These are phyloP conservation scores for Melinaea menophilus DNA, from an alignment of 2,888 invertebrate genomes.

Conservation along the genomic window DNA sequence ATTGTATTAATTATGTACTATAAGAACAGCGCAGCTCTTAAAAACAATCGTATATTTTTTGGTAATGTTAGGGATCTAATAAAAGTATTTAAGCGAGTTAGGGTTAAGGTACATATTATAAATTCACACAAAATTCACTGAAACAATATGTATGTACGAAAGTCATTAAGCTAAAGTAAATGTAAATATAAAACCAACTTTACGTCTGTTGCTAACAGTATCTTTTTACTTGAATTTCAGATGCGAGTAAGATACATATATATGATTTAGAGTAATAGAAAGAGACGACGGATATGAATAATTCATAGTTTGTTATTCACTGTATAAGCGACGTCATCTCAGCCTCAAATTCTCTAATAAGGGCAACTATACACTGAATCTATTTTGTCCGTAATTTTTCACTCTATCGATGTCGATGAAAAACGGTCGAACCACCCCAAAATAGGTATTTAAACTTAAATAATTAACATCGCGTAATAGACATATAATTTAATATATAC, in stretches of 20 bases:
- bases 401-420: background rate
- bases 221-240: slow-evolving; percentile 15
- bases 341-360: slow-evolving; percentile 24
- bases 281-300: slow-evolving; percentile 42
- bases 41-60: no score
- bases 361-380: slow-evolving; percentile 1
- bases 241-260: slow-evolving; percentile 26
- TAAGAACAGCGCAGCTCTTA: no score
- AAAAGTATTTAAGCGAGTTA: no score
- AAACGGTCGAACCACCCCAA: no score
- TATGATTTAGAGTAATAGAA: slow-evolving; percentile 26
- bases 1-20: no score
- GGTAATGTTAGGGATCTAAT: no score
- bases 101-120: no score
- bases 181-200: slow-evolving; percentile 7
- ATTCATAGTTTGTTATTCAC: slow-evolving; percentile 50
- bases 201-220: slow-evolving; percentile 16
- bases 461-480: no score
- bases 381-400: slow-evolving; percentile 9
- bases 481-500: no score
- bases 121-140: no score
- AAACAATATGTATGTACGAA: no score
- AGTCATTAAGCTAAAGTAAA: slow-evolving; percentile 7
- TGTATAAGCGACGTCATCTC: slow-evolving; percentile 44
- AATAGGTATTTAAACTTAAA: no score